phyloP scores from a whole-genome alignment of 2,888 invertebrate species.

The Encarsia formosa region DNA sequence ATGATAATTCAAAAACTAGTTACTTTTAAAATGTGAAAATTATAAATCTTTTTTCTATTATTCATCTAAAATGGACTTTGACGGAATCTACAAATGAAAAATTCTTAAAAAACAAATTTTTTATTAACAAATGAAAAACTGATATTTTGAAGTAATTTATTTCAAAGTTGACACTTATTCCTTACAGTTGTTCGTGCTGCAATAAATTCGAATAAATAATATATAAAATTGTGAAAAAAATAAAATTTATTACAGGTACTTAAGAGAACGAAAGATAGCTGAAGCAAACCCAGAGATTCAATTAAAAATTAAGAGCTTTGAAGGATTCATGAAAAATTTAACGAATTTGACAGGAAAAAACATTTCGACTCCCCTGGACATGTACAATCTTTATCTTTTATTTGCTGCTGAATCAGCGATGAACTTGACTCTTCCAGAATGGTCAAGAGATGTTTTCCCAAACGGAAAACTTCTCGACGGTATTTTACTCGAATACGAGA shows the following conservation, averaged over 20 bases:
- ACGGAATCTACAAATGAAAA: no score
- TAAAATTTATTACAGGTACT: conserved; percentile 30
- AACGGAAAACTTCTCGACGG: conserved; percentile 56
- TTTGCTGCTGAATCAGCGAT: conserved; percentile 53
- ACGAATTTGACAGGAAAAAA: conserved; percentile 32
- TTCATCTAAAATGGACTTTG: no score
- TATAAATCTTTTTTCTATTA: no score
- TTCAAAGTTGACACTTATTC: no score
- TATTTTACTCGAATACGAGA: conserved; percentile 55
- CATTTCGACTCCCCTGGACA: conserved; percentile 27
- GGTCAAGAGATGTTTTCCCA: conserved; percentile 55
- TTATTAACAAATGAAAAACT: no score
- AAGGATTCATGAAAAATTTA: conserved; percentile 29
- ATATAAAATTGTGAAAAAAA: no score
- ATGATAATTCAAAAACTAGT: no score
- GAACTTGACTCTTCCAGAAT: conserved; percentile 56
- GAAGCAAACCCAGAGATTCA: conserved; percentile 26
- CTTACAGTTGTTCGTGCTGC: no score
- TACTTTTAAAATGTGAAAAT: no score
- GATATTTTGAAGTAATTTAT: no score
- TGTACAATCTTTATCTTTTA: conserved; percentile 37
- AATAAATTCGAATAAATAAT: no score
- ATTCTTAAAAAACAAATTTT: no score
- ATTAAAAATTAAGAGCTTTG: conserved; percentile 23
- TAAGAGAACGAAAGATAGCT: conserved; percentile 27